phyloP scores from a whole-genome alignment of 2,113 vertebrate genomes.

The Apus apus region DNA sequence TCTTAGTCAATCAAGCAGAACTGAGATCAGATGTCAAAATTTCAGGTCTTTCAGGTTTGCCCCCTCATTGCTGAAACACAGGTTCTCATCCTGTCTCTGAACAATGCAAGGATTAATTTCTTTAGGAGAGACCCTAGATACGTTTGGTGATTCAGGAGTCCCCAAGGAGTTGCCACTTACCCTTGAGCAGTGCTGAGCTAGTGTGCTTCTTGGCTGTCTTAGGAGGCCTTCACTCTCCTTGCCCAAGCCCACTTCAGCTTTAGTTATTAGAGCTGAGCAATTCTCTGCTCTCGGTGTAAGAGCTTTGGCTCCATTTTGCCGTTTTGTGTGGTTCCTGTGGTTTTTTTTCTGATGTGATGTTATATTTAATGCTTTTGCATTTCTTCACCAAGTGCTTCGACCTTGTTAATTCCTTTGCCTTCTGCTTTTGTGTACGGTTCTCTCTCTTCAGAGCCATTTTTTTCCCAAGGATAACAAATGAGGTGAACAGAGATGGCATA shows the following conservation, averaged over 20 bases:
- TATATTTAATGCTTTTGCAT: background rate
- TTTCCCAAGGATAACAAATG: background rate
- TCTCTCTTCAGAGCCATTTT: background rate
- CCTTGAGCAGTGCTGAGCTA: background rate
- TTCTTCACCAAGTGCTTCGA: background rate
- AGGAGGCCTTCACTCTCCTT: background rate
- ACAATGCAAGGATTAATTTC: background rate
- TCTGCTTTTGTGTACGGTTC: background rate
- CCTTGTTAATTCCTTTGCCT: background rate
- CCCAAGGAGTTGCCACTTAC: background rate
- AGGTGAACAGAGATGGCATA: background rate
- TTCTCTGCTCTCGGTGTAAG: background rate
- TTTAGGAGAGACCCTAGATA: background rate
- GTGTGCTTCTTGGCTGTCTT: background rate
- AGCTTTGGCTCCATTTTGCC: background rate
- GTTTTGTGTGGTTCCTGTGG: background rate
- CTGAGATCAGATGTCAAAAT: background rate
- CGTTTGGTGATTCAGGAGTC: background rate
- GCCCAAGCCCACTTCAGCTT: background rate
- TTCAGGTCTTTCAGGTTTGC: background rate
- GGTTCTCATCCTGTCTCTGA: background rate
- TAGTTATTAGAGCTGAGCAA: background rate
- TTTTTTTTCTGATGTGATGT: background rate
- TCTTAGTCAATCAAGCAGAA: background rate
- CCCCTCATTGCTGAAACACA: background rate